Evolutionary conservation across 2,888 invertebrate species (phyloP), one percentile per base, ranked within the genome.

Genomic region (Megaustenia siamemsis): DNA sequence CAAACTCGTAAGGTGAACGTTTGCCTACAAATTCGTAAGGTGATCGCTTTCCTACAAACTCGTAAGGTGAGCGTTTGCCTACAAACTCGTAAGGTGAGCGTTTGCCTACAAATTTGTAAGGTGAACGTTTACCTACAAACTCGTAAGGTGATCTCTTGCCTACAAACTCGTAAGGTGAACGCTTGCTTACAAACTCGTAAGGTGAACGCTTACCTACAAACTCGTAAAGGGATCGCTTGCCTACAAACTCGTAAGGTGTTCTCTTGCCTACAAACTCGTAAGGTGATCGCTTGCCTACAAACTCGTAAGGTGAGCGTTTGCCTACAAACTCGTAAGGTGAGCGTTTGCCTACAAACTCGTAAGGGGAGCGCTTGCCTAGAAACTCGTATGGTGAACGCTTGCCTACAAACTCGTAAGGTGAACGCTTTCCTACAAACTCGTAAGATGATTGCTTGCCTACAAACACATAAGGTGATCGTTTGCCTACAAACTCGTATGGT

Each of bases 231-330:
- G 45, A 24, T 0, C 24, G 18, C 45, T 66, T 66, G 24, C 78
- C 78, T 24, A 78, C 40, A 40, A 78, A 78, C 18, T 79, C 79
- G 45, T 68, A 80, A 1, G 32, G 68, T 8, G 66, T 21, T 10
- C 79, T 40, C 43, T 79, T 79, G n/a, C 79, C 79, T 4, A 79
- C 18, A 63, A 79, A 79, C 6, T 79, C 68, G 68, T 79, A 79
- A 3, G n/a, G n/a, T n/a, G n/a, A n/a, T n/a, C n/a, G n/a, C n/a
- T n/a, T n/a, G n/a, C n/a, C n/a, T n/a, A n/a, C n/a, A n/a, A n/a
- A n/a, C n/a, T n/a, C n/a, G n/a, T n/a, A n/a, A n/a, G n/a, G n/a
- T n/a, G n/a, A n/a, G n/a, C n/a, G n/a, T n/a, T n/a, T n/a, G n/a
- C n/a, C n/a, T n/a, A n/a, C n/a, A n/a, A n/a, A n/a, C n/a, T n/a